A percentile compares a stretch with the other conserved stretches of the same genome.
Evolutionary conservation across 2,797 vertebrate genomes (phyloP).

Genomic region (Scarus forsteni): DNA sequence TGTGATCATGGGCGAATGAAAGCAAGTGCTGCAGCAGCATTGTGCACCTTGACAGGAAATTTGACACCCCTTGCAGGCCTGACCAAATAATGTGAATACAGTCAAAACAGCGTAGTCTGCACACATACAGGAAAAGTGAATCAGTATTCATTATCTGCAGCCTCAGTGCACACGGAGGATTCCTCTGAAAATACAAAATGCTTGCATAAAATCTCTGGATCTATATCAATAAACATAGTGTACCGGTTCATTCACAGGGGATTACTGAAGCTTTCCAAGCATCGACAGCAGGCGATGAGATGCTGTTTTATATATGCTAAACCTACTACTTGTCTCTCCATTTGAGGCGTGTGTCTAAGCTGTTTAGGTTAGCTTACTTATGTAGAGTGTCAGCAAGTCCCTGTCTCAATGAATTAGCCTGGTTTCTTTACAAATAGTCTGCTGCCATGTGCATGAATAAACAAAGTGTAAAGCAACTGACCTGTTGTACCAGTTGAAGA

Average conservation of each 20-base stretch:
- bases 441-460: not conserved
- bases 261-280: slow-evolving; percentile 8
- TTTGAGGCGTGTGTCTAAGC: not conserved
- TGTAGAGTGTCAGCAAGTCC: not conserved
- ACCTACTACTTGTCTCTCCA: not conserved
- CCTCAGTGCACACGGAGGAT: slow-evolving; percentile 17
- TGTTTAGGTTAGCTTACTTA: not conserved
- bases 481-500: slow-evolving; percentile 99
- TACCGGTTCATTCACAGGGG: slow-evolving; percentile 8
- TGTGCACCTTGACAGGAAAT: slow-evolving; percentile 55
- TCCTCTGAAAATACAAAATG: slow-evolving; percentile 35
- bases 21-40: slow-evolving; percentile 41
- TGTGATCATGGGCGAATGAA: slow-evolving; percentile 43
- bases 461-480: slow-evolving; percentile 65
- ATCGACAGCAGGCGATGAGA: not conserved
- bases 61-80: slow-evolving; percentile 42
- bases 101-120: slow-evolving; percentile 21
- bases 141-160: slow-evolving; percentile 54
- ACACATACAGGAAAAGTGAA: slow-evolving; percentile 36
- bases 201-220: slow-evolving; percentile 24
- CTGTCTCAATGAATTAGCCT: not conserved
- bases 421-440: not conserved
- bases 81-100: slow-evolving; percentile 43
- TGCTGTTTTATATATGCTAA: slow-evolving; percentile 1
- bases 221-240: slow-evolving; percentile 29